These are phyloP conservation scores for Oikopleura albicans DNA, from an alignment of 23 tunicate species.

Conservation along the genomic window DNA sequence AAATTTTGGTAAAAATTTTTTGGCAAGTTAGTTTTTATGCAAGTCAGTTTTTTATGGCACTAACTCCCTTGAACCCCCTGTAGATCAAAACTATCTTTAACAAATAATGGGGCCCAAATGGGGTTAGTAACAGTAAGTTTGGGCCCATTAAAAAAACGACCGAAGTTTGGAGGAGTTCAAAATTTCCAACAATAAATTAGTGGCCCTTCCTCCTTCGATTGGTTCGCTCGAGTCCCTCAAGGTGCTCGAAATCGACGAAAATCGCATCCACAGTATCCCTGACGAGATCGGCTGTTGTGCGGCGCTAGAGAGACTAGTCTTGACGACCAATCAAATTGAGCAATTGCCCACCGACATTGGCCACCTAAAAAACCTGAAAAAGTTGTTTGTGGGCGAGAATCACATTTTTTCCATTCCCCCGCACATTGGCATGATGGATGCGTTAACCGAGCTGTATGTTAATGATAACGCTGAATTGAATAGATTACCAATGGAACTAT, in stretches of 20 bases:
- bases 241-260: background rate
- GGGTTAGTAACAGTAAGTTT: too few species aligned
- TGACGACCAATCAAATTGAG: background rate
- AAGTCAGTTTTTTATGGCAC: too few species aligned
- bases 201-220: background rate
- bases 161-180: background rate
- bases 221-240: background rate
- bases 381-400: background rate
- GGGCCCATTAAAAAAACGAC: too few species aligned
- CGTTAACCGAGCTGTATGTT: background rate
- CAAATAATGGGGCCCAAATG: too few species aligned
- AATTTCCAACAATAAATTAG: background rate
- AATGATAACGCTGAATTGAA: background rate
- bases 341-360: background rate
- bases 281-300: background rate
- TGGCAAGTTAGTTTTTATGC: too few species aligned
- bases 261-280: background rate
- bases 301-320: background rate
- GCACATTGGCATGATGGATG: slow-evolving; percentile 5
- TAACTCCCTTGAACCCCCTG: too few species aligned
- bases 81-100: too few species aligned
- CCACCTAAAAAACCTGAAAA: background rate
- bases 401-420: background rate
- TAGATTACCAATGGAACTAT: background rate
- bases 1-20: too few species aligned